A percentile compares a stretch with the other conserved stretches of the same genome.
Evolutionary conservation across 2,888 invertebrate species (phyloP).

Genomic region (Augiades crinisus): DNA sequence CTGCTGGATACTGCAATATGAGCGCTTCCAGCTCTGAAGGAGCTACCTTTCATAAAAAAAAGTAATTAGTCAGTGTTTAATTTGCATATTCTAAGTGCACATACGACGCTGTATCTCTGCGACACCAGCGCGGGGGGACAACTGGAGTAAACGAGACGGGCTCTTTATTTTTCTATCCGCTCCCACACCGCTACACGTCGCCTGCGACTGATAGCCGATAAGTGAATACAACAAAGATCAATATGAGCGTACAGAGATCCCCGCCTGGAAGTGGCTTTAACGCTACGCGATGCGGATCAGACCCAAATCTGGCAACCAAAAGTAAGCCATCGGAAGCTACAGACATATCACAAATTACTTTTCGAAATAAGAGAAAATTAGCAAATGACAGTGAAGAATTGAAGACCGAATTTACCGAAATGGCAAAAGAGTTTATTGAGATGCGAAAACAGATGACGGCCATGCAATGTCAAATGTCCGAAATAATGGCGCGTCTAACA

Average conservation of each 20-base stretch:
- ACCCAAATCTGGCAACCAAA: slow-evolving; percentile 10
- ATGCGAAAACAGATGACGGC: slow-evolving; percentile 8
- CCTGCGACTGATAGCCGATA: no score
- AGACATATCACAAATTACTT: neutral
- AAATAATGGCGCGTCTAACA: slow-evolving; percentile 13
- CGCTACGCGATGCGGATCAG: slow-evolving; percentile 11
- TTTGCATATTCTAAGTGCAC: neutral
- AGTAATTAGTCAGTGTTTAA: neutral
- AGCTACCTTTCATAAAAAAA: no score
- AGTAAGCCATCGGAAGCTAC: neutral
- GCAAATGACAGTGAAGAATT: neutral
- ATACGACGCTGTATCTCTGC: neutral
- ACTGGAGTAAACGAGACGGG: neutral
- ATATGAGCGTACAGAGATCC: slow-evolving; percentile 7
- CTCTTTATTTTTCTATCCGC: neutral
- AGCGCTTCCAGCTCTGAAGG: slow-evolving; percentile 62
- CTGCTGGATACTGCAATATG: slow-evolving; percentile 50
- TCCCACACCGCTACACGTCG: neutral
- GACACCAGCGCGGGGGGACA: neutral
- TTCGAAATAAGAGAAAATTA: slow-evolving; percentile 19
- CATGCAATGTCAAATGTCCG: slow-evolving; percentile 12
- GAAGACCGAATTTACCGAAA: neutral
- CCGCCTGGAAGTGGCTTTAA: slow-evolving; percentile 18
- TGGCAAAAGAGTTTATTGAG: neutral
- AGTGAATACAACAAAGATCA: neutral